Conservation (phyloP, 1,140 invertebrate species). For the Cherax destructor region DNA sequence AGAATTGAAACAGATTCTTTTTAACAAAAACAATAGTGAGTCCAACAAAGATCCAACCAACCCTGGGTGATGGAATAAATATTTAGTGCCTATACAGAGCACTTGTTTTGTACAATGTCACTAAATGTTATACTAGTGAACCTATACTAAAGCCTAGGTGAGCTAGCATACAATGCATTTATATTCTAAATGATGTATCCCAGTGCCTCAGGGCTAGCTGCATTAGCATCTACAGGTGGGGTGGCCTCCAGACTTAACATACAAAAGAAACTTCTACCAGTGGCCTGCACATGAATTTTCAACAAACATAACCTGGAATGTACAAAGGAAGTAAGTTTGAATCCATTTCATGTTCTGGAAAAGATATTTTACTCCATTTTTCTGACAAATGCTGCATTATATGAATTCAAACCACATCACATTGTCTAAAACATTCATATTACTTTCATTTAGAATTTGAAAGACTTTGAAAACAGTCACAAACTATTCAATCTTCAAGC, state of each 20-base stretch:
- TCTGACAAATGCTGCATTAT: slow-evolving; percentile 9
- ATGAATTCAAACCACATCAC: slow-evolving; percentile 61
- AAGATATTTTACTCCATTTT: neutral
- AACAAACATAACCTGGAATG: slow-evolving; percentile 69
- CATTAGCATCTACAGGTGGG: slow-evolving; percentile 56
- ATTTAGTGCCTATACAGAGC: slow-evolving; percentile 42
- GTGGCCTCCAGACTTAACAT: slow-evolving; percentile 42
- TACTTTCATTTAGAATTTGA: slow-evolving; percentile 54
- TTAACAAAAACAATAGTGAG: slow-evolving; percentile 14
- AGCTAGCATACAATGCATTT: slow-evolving; percentile 62
- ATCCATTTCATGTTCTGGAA: slow-evolving; percentile 31
- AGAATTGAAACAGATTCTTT: slow-evolving; percentile 12
- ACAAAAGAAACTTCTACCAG: slow-evolving; percentile 62
- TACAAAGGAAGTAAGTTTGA: slow-evolving; percentile 59
- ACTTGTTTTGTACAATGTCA: slow-evolving; percentile 46
- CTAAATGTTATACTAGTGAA: slow-evolving; percentile 60
- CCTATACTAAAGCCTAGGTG: slow-evolving; percentile 53
- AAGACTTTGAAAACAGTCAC: slow-evolving; percentile 54
- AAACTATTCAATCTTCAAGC: slow-evolving; percentile 45
- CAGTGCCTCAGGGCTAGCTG: slow-evolving; percentile 51
- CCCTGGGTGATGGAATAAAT: slow-evolving; percentile 54
- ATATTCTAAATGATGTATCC: slow-evolving; percentile 57
- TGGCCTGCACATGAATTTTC: slow-evolving; percentile 65
- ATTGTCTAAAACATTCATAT: slow-evolving; percentile 56
- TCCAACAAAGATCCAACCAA: slow-evolving; percentile 37